These are phyloP conservation scores for Adoxophyes honmai DNA, from an alignment of 1,140 invertebrate species.

Conservation along the genomic window DNA sequence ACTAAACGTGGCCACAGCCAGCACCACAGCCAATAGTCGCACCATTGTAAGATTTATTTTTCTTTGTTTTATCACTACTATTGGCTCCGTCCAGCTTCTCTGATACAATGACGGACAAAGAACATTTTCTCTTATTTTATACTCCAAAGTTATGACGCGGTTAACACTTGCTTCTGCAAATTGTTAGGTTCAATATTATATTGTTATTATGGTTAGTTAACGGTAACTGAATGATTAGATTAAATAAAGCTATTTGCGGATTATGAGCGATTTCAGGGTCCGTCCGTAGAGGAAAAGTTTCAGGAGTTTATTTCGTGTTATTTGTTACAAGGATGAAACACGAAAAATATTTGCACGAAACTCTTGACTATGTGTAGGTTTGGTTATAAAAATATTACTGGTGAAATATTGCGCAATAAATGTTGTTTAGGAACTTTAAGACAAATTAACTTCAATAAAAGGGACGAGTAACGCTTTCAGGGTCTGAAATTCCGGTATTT, in stretches of 20 bases:
- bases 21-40: background rate
- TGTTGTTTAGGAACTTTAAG: too few relatives aligned
- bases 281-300: background rate
- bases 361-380: too few relatives aligned
- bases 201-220: conserved; percentile 2
- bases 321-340: too few relatives aligned
- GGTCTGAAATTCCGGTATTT: too few relatives aligned
- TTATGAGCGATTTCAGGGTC: background rate
- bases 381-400: too few relatives aligned
- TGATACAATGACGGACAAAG: background rate
- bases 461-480: too few relatives aligned
- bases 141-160: background rate
- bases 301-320: background rate
- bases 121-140: background rate
- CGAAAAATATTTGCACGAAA: too few relatives aligned
- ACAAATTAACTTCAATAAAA: too few relatives aligned
- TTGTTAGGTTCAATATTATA: background rate
- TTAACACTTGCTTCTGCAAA: background rate
- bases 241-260: background rate
- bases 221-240: background rate
- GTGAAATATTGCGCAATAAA: too few relatives aligned
- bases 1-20: background rate
- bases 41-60: conserved; percentile 17
- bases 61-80: background rate
- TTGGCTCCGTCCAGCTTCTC: background rate